Evolutionary conservation across 2,888 invertebrate genomes (phyloP).

Genomic region (Desoria tigrina): DNA sequence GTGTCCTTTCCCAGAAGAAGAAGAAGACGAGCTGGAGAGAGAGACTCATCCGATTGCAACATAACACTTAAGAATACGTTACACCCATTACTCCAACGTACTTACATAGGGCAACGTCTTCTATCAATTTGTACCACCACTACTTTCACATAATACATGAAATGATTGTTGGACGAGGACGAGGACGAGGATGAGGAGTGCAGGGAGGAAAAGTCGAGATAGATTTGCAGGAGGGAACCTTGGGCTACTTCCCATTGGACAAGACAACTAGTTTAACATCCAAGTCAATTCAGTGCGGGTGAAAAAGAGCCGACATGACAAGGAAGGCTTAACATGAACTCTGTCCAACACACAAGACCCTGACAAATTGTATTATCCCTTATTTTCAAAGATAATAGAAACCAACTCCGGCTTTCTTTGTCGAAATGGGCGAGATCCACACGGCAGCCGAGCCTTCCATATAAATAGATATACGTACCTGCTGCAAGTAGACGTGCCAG

Average conservation of each 20-base stretch:
- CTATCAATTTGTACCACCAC: too few relatives aligned
- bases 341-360: slow-evolving; percentile 1
- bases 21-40: background rate
- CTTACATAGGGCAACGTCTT: too few relatives aligned
- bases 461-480: too few relatives aligned
- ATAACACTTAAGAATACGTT: slow-evolving; percentile 13
- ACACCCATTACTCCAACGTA: background rate
- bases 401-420: slow-evolving; percentile 10
- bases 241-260: slow-evolving; percentile 4
- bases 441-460: too few relatives aligned
- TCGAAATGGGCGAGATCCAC: background rate
- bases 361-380: slow-evolving; percentile 23
- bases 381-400: slow-evolving; percentile 22
- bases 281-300: background rate
- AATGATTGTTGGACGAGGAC: too few relatives aligned
- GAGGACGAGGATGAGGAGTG: too few relatives aligned
- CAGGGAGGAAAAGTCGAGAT: background rate
- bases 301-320: slow-evolving; percentile 1
- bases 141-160: too few relatives aligned
- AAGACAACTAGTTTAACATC: slow-evolving; percentile 9
- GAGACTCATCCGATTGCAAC: slow-evolving; percentile 7
- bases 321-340: slow-evolving; percentile 10
- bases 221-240: slow-evolving; percentile 1
- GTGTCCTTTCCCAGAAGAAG: too few relatives aligned
- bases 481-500: too few relatives aligned